phyloP scores from a whole-genome alignment of 2,113 vertebrate species.

The Halichoerus grypus region DNA sequence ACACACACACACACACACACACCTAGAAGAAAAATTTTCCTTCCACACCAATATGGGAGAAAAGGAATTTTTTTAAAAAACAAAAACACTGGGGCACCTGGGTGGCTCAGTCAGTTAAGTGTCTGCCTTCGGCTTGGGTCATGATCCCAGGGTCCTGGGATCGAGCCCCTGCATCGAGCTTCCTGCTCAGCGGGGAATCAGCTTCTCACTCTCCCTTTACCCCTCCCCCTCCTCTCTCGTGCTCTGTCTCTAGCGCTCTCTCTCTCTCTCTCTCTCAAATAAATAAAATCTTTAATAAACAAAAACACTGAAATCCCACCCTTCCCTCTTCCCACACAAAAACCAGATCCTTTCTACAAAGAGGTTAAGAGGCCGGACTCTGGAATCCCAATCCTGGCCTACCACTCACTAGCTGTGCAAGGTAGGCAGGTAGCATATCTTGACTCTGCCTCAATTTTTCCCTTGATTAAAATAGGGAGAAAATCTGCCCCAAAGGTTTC shows the following conservation, averaged over 20 bases:
- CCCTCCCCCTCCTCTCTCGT: background rate
- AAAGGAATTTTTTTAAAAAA: background rate
- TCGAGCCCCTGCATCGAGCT: background rate
- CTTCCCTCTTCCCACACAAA: fast-evolving
- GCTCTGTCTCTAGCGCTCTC: background rate
- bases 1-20: background rate
- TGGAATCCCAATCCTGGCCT: background rate
- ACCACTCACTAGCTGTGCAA: background rate
- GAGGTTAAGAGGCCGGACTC: background rate
- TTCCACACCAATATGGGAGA: background rate
- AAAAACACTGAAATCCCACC: background rate
- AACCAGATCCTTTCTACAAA: background rate
- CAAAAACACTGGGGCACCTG: background rate
- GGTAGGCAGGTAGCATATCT: background rate
- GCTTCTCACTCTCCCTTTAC: background rate
- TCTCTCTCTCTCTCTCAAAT: background rate
- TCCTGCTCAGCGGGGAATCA: background rate
- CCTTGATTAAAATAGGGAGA: background rate
- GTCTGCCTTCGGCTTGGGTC: background rate
- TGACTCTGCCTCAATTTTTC: background rate
- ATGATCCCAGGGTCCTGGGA: background rate
- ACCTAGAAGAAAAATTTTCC: background rate
- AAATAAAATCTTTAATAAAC: background rate
- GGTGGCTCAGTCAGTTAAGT: background rate
- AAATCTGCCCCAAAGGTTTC: background rate